phyloP scores from a whole-genome alignment of 2,888 invertebrate species.

The Glaucopsyche alexis region DNA sequence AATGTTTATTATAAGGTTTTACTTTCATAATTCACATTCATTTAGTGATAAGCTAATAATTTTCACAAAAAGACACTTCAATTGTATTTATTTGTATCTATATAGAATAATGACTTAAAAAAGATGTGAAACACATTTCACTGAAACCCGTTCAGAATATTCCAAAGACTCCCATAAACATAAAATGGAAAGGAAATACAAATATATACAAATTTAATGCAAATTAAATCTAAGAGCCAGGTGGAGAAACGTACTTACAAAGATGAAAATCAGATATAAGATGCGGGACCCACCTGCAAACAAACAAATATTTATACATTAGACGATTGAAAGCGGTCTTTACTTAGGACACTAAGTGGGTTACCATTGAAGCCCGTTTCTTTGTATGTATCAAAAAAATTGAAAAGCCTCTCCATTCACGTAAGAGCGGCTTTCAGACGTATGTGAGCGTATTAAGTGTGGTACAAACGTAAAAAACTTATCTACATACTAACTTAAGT shows the following conservation, averaged over 20 bases:
- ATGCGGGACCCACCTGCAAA: slow-evolving; percentile 46
- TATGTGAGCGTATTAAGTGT: slow-evolving; percentile 34
- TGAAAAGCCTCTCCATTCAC: slow-evolving; percentile 55
- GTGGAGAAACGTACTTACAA: slow-evolving; percentile 41
- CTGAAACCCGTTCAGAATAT: not conserved
- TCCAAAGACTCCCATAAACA: slow-evolving; percentile 12
- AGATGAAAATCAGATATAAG: slow-evolving; percentile 44
- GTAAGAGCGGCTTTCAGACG: slow-evolving; percentile 54
- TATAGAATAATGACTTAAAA: not conserved
- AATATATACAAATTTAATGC: slow-evolving; percentile 37
- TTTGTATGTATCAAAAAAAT: slow-evolving; percentile 49
- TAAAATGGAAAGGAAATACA: slow-evolving; percentile 15
- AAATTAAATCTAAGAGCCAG: slow-evolving; percentile 33
- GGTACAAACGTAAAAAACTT: slow-evolving; percentile 34
- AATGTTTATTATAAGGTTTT: too few relatives aligned
- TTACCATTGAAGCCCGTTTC: slow-evolving; percentile 47
- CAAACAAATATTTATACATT: slow-evolving; percentile 48
- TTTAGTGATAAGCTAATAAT: too few relatives aligned
- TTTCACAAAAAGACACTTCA: too few relatives aligned
- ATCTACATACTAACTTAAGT: too few relatives aligned
- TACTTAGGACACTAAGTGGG: slow-evolving; percentile 44
- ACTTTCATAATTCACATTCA: too few relatives aligned
- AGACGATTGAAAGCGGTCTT: slow-evolving; percentile 42
- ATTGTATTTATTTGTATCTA: too few relatives aligned
- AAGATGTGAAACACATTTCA: not conserved